Conservation (phyloP, 2,888 invertebrate species). For the Drosophila tanythrix region DNA sequence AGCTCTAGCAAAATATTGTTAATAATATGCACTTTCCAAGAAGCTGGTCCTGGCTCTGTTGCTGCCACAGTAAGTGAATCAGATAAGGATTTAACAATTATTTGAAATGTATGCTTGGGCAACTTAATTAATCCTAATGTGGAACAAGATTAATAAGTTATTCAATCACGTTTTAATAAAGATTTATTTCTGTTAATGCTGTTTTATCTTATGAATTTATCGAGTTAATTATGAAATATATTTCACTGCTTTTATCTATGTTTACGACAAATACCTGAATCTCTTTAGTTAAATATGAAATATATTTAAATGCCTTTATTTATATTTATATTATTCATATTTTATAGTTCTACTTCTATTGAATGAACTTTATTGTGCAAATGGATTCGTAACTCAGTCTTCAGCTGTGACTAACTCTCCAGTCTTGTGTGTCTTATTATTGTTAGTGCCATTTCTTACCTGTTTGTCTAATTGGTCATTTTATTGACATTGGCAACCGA, state of each 20-base stretch:
- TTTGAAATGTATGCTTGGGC: neutral
- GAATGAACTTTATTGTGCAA: neutral
- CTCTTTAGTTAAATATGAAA: neutral
- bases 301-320: neutral
- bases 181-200: neutral
- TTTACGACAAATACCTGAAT: neutral
- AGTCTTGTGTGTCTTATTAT: too few relatives aligned
- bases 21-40: neutral
- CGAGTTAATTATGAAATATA: too few relatives aligned
- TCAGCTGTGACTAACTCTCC: neutral
- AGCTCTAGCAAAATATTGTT: neutral
- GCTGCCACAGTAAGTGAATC: neutral
- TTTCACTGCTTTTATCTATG: neutral
- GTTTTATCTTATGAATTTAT: neutral
- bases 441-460: neutral
- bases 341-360: neutral
- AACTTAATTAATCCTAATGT: neutral
- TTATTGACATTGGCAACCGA: constrained; percentile 13
- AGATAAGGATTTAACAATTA: neutral
- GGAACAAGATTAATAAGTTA: neutral
- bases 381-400: neutral
- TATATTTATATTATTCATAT: neutral
- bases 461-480: neutral
- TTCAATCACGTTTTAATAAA: neutral
- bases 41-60: neutral